phyloP scores from a whole-genome alignment of 2,113 vertebrate species.

The Phrynosoma blainvillii region DNA sequence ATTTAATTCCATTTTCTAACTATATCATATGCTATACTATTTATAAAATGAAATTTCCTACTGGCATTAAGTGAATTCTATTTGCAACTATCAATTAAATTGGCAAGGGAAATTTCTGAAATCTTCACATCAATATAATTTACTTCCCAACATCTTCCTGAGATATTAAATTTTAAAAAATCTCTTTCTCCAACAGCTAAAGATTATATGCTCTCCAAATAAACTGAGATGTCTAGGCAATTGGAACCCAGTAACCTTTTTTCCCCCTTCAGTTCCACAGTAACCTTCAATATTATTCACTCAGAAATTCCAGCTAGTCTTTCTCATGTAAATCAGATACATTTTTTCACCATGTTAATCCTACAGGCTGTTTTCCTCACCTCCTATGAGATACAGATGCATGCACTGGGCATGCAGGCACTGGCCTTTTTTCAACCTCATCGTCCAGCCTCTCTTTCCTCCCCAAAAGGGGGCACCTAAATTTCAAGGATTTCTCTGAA shows the following conservation, averaged over 20 bases:
- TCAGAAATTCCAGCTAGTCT: background rate
- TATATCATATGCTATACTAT: background rate
- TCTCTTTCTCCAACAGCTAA: constrained; percentile 2
- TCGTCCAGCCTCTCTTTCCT: background rate
- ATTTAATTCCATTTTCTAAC: background rate
- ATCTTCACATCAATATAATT: background rate
- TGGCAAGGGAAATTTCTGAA: background rate
- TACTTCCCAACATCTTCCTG: constrained; percentile 20
- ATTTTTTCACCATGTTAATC: background rate
- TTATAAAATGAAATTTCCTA: constrained; percentile 11
- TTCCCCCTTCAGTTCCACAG: background rate
- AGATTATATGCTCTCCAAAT: constrained; percentile 18
- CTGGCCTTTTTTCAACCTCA: background rate
- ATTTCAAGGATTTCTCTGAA: background rate
- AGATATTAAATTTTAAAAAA: background rate
- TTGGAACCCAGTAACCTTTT: background rate
- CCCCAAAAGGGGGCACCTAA: background rate
- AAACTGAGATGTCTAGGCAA: background rate
- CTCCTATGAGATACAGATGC: background rate
- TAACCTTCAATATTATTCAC: background rate
- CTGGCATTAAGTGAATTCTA: background rate
- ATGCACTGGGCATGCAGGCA: background rate
- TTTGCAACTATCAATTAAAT: constrained; percentile 10
- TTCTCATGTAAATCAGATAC: background rate
- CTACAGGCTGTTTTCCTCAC: background rate